These are phyloP conservation scores for Drosophila pallidifrons DNA, from an alignment of 1,140 invertebrate genomes.

Conservation along the genomic window DNA sequence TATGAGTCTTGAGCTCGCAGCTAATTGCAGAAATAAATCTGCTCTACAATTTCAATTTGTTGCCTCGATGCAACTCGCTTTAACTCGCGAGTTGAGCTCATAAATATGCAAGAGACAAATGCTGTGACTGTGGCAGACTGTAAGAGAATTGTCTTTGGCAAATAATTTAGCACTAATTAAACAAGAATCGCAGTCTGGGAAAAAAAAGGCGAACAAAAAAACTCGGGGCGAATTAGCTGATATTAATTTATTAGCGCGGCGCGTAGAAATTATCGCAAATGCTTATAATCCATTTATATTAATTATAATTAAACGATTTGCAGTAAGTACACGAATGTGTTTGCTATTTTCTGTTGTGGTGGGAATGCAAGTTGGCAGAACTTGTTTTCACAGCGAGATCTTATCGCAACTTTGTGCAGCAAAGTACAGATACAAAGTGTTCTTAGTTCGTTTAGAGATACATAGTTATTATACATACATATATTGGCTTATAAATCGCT, in stretches of 20 bases:
- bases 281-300: constrained; percentile 58
- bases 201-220: constrained; percentile 19
- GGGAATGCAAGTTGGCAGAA: constrained; percentile 12
- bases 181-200: constrained; percentile 45
- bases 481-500: not conserved
- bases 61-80: constrained; percentile 16
- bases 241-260: constrained; percentile 67
- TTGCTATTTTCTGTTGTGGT: constrained; percentile 8
- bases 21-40: constrained; percentile 78
- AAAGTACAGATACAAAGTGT: constrained; percentile 16
- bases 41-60: constrained; percentile 75
- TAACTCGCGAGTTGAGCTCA: constrained; percentile 2
- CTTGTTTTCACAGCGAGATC: constrained; percentile 13
- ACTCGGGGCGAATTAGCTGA: constrained; percentile 41
- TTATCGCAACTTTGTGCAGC: constrained; percentile 10
- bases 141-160: constrained; percentile 30
- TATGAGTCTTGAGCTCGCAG: constrained; percentile 43
- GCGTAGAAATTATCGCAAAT: constrained; percentile 63
- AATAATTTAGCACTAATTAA: constrained; percentile 64
- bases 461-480: constrained; percentile 13
- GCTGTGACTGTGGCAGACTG: constrained; percentile 2
- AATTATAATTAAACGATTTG: constrained; percentile 58
- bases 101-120: constrained; percentile 59
- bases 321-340: not conserved
- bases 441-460: constrained; percentile 17